Conservation (phyloP, 2,113 vertebrate species). For the Ardeotis arabs region DNA sequence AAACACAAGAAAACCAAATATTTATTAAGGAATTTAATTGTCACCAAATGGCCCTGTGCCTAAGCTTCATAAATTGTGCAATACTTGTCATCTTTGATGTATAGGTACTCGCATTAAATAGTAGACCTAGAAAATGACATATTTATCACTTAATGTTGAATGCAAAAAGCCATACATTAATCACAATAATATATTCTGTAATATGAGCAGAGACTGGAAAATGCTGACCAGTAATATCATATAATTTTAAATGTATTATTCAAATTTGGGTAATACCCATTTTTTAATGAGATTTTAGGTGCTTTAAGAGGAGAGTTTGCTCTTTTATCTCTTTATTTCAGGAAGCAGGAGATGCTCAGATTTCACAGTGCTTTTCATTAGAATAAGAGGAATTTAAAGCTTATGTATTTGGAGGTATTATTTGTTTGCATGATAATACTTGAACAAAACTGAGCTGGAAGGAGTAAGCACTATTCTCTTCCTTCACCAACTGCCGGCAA, state of each 20-base stretch:
- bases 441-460: not conserved
- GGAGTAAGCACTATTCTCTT: not conserved
- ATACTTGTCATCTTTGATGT: not conserved
- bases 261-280: not conserved
- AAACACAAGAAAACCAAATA: not conserved
- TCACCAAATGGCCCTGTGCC: not conserved
- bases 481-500: not conserved
- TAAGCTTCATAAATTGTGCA: not conserved
- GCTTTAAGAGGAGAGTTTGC: not conserved
- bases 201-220: not conserved
- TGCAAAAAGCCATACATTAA: not conserved
- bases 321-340: not conserved
- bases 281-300: not conserved
- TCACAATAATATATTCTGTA: not conserved
- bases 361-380: slow-evolving; percentile 14
- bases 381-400: not conserved
- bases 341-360: not conserved
- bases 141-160: slow-evolving; percentile 23
- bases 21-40: not conserved
- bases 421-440: not conserved
- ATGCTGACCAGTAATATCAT: not conserved
- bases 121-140: not conserved
- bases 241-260: slow-evolving; percentile 1
- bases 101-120: not conserved
- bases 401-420: not conserved